Conservation (phyloP, 2,113 vertebrate species). For the Haliaeetus leucogaster region DNA sequence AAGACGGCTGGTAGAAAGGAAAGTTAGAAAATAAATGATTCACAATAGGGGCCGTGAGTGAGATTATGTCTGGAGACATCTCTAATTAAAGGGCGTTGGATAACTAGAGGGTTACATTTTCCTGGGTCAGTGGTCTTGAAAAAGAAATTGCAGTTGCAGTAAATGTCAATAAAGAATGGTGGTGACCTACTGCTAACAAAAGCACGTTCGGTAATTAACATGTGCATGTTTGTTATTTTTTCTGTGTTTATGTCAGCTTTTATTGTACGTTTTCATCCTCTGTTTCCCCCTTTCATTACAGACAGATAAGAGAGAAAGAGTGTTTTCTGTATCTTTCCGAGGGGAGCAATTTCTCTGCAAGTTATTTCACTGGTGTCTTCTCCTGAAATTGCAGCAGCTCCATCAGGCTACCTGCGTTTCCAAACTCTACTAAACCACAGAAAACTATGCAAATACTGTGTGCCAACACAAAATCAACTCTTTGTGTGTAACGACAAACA, state of each 20-base stretch:
- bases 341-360: neutral
- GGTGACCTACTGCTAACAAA: constrained; percentile 40
- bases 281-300: neutral
- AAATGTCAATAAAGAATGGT: constrained; percentile 33
- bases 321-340: neutral
- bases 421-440: neutral
- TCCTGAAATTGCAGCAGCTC: neutral
- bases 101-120: constrained; percentile 48
- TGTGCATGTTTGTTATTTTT: constrained; percentile 29
- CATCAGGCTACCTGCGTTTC: neutral
- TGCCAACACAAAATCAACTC: neutral
- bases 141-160: constrained; percentile 22
- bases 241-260: neutral
- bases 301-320: neutral
- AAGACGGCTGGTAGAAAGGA: neutral
- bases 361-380: neutral
- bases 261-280: neutral
- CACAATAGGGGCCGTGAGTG: neutral
- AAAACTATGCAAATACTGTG: neutral
- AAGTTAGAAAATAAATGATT: constrained; percentile 24
- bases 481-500: neutral
- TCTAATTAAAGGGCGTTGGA: constrained; percentile 37
- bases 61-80: constrained; percentile 42
- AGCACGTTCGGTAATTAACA: constrained; percentile 26
- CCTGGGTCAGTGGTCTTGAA: constrained; percentile 57